These are phyloP conservation scores for Antedon mediterranea DNA, from an alignment of 53 echinoderm and acorn worm species.

Conservation along the genomic window DNA sequence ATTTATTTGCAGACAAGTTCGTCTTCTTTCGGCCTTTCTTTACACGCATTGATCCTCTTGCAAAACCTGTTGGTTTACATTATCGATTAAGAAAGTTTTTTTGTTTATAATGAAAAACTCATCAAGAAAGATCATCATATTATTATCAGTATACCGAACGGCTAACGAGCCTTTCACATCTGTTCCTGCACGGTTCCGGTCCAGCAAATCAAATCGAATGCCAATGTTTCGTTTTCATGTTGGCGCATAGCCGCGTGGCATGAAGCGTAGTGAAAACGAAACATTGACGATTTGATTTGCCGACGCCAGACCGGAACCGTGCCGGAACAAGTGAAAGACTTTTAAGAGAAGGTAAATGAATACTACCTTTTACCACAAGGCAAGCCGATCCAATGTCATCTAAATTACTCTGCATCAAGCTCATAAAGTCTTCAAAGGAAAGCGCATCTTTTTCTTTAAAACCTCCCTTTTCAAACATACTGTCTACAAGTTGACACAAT, in stretches of 20 bases:
- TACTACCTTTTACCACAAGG: neutral
- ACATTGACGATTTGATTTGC: no score
- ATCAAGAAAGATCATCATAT: no score
- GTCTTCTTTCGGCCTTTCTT: neutral
- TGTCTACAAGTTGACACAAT: slow-evolving; percentile 40
- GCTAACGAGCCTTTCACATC: no score
- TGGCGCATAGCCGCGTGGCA: no score
- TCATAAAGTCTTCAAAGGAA: slow-evolving; percentile 44
- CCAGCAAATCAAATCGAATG: no score
- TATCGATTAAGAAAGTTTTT: neutral
- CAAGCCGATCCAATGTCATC: neutral
- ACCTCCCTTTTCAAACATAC: slow-evolving; percentile 39
- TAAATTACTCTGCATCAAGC: slow-evolving; percentile 15
- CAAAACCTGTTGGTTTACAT: neutral
- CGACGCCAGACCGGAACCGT: no score
- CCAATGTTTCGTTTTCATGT: no score
- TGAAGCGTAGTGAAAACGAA: no score
- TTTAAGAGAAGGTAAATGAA: neutral
- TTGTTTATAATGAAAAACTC: no score
- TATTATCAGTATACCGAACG: no score
- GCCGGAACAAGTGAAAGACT: no score
- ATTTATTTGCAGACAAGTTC: neutral
- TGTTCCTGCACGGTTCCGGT: no score
- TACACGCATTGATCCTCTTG: neutral
- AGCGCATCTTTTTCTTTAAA: slow-evolving; percentile 38